phyloP scores from a whole-genome alignment of 1,140 invertebrate species.

The Eueides isabella region DNA sequence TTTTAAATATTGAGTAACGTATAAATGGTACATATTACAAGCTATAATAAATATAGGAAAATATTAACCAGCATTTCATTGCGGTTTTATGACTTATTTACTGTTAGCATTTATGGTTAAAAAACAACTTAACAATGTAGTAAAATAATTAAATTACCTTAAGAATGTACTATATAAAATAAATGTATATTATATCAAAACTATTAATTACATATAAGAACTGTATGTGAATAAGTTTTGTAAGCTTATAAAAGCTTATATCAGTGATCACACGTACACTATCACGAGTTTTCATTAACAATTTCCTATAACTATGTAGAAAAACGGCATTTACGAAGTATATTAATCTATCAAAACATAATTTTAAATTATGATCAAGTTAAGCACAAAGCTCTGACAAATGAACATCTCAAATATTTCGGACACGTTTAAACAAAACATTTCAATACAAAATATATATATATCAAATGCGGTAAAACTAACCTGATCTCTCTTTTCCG shows the following conservation, averaged over 20 bases:
- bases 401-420: background rate
- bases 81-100: background rate
- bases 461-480: conserved; percentile 7
- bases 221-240: background rate
- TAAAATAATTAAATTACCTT: background rate
- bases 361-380: background rate
- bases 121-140: background rate
- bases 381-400: background rate
- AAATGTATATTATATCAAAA: background rate
- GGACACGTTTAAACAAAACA: background rate
- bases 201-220: background rate
- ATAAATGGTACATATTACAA: too few relatives aligned
- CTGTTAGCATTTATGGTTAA: background rate
- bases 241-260: background rate
- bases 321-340: background rate
- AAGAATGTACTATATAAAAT: background rate
- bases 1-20: too few relatives aligned
- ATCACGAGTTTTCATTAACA: background rate
- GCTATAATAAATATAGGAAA: background rate
- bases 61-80: background rate
- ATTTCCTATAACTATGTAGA: background rate
- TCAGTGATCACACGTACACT: background rate
- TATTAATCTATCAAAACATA: background rate
- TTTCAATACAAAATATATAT: background rate
- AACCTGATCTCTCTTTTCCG: conserved; percentile 8